A percentile compares a stretch with the other conserved stretches of the same genome.
These are phyloP conservation scores for Phalacrocorax brasilianus DNA, from an alignment of 2,113 vertebrate genomes.

Conservation along the genomic window DNA sequence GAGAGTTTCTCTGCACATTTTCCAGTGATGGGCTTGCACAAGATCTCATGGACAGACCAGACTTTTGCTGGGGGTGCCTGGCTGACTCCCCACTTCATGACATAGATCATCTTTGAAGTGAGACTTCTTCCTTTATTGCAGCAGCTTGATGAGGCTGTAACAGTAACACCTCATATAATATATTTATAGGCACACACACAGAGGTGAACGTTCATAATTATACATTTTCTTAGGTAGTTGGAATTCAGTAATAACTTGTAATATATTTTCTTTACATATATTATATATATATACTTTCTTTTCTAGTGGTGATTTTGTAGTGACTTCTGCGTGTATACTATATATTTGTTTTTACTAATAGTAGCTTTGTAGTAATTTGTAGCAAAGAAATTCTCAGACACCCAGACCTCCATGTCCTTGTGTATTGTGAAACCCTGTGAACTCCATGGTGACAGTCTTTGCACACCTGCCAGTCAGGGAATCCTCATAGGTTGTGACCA, in stretches of 20 bases:
- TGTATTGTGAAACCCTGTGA: neutral
- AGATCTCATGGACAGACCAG: too few species aligned
- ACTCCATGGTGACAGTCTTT: fast-evolving
- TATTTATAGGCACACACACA: too few species aligned
- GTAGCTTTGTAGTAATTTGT: neutral
- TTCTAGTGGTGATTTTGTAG: neutral
- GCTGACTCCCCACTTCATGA: too few species aligned
- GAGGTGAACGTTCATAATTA: neutral
- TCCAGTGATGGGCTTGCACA: too few species aligned
- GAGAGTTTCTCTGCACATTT: neutral
- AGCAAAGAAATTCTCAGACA: neutral
- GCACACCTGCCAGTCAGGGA: fast-evolving
- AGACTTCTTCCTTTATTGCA: too few species aligned
- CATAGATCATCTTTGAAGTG: too few species aligned
- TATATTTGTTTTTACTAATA: neutral
- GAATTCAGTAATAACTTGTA: neutral
- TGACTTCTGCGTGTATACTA: neutral
- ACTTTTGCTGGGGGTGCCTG: too few species aligned
- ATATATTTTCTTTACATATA: neutral
- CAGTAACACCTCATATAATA: too few species aligned
- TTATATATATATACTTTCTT: neutral
- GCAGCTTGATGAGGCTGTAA: too few species aligned
- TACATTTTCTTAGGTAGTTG: neutral
- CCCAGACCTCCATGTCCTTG: fast-evolving
- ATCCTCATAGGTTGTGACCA: neutral